phyloP scores from a whole-genome alignment of 2,888 invertebrate species.

The Netelia virgata region DNA sequence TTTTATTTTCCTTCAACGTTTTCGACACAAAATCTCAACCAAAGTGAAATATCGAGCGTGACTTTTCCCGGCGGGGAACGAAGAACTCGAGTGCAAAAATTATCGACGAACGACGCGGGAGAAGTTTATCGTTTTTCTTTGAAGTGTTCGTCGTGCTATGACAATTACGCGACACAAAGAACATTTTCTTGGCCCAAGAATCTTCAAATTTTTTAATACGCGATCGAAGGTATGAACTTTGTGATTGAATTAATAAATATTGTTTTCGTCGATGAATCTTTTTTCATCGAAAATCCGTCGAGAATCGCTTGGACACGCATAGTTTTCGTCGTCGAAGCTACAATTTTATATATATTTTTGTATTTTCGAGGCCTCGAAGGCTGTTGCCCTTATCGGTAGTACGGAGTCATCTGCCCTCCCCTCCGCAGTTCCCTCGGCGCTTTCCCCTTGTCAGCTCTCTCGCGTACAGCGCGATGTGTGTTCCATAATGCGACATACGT shows the following conservation, averaged over 20 bases:
- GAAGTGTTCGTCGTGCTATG: too few relatives aligned
- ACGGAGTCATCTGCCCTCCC: slow-evolving; percentile 3
- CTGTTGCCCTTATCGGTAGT: slow-evolving; percentile 39
- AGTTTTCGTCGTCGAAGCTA: neutral
- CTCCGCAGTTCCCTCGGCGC: neutral
- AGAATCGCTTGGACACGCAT: neutral
- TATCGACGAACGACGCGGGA: too few relatives aligned
- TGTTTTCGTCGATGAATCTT: too few relatives aligned
- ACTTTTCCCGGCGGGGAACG: too few relatives aligned
- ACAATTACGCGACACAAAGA: too few relatives aligned
- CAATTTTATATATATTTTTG: neutral
- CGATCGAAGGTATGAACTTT: neutral
- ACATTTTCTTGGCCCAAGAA: neutral
- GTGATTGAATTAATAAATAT: too few relatives aligned
- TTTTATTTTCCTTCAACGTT: neutral
- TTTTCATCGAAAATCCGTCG: neutral
- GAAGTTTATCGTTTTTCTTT: too few relatives aligned
- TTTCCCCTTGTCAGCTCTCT: slow-evolving; percentile 30
- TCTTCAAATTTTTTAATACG: slow-evolving; percentile 5
- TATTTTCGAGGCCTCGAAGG: neutral
- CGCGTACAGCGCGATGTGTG: slow-evolving; percentile 20
- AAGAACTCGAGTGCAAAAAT: too few relatives aligned
- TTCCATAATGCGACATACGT: slow-evolving; percentile 51
- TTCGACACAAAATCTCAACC: neutral
- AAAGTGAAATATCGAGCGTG: too few relatives aligned